Percentiles rank a stretch among this genome's conserved stretches.
Evolutionary conservation across 2,113 vertebrate genomes (phyloP).

Genomic region (Bubalus kerabau): DNA sequence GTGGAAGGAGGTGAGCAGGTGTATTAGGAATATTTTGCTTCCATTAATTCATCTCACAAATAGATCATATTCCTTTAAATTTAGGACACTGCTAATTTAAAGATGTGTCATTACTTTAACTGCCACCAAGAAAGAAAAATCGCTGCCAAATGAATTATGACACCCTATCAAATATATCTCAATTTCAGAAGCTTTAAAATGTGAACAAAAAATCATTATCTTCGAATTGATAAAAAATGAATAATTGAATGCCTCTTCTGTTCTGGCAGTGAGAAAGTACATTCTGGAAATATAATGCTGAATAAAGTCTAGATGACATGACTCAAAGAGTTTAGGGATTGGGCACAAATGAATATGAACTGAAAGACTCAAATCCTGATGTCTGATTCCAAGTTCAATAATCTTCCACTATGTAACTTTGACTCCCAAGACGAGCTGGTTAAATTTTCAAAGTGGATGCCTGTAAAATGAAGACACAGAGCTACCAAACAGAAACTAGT

Average conservation of each 20-base stretch:
- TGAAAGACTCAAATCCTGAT: background rate
- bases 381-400: background rate
- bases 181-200: background rate
- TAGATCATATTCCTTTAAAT: background rate
- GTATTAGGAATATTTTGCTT: background rate
- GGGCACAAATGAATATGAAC: background rate
- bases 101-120: background rate
- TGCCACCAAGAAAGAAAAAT: slow-evolving; percentile 28
- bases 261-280: background rate
- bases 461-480: background rate
- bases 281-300: background rate
- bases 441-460: background rate
- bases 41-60: background rate
- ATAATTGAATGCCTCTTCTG: background rate
- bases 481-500: background rate
- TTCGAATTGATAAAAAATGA: background rate
- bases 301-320: background rate
- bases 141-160: background rate
- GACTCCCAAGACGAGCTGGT: background rate
- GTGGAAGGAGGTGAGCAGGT: background rate
- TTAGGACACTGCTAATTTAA: background rate
- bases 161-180: background rate
- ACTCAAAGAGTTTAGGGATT: background rate
- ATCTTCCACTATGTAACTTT: background rate
- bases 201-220: background rate